Conservation (phyloP, 2,797 vertebrate species). For the Sphaeramia orbicularis region DNA sequence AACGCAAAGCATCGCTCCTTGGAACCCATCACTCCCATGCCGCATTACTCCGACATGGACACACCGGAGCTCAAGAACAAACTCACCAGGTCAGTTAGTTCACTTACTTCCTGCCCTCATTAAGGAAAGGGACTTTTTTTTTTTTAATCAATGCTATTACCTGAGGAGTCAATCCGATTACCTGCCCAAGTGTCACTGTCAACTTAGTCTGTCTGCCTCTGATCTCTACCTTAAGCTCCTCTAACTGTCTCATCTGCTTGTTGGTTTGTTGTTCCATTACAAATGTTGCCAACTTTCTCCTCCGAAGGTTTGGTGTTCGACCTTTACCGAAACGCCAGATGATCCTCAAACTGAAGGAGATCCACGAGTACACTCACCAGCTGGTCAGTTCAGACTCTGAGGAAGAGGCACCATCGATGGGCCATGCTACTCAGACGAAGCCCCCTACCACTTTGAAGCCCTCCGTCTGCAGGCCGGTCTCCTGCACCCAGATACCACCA, state of each 20-base stretch:
- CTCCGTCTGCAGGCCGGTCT: neutral
- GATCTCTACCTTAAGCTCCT: neutral
- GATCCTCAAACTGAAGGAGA: conserved; percentile 97
- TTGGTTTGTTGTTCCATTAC: neutral
- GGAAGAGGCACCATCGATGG: conserved; percentile 64
- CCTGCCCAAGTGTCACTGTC: conserved; percentile 22
- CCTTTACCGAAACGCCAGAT: conserved; percentile 95
- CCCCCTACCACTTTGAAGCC: conserved; percentile 9
- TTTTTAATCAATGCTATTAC: conserved; percentile 31
- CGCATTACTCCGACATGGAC: conserved; percentile 94
- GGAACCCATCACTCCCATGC: conserved; percentile 92
- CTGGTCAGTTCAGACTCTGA: conserved; percentile 87
- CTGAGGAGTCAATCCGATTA: conserved; percentile 40
- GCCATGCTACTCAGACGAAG: conserved; percentile 18
- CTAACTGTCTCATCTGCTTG: neutral
- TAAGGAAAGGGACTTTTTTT: conserved; percentile 1
- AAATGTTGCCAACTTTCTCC: neutral
- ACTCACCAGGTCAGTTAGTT: conserved; percentile 87
- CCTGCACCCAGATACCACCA: conserved; percentile 24
- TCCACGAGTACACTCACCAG: conserved; percentile 97
- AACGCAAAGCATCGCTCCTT: conserved; percentile 65
- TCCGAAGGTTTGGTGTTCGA: conserved; percentile 92
- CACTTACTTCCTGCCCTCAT: neutral
- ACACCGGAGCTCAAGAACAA: conserved; percentile 94
- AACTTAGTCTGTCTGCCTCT: conserved; percentile 23